Evolutionary conservation across 2,113 vertebrate species (phyloP).

Genomic region (Hiodon alosoides): DNA sequence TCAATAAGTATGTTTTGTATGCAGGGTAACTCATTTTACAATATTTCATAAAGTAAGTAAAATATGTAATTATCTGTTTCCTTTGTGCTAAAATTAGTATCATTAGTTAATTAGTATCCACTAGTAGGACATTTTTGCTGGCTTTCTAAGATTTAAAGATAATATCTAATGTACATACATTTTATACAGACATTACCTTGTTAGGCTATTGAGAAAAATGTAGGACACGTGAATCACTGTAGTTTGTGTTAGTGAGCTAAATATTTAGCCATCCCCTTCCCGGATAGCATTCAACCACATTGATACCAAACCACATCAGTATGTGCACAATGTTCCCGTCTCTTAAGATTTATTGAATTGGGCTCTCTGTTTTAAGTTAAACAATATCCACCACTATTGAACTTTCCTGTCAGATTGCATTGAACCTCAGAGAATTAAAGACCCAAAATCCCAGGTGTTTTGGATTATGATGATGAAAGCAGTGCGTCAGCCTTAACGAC

Average conservation of each 20-base stretch:
- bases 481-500: not conserved
- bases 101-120: too few species aligned
- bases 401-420: not conserved
- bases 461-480: not conserved
- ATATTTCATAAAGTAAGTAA: too few species aligned
- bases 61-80: too few species aligned
- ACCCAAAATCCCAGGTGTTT: conserved; percentile 14
- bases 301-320: not conserved
- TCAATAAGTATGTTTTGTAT: too few species aligned
- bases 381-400: not conserved
- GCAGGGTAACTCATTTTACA: too few species aligned
- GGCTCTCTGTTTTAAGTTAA: not conserved
- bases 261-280: not conserved
- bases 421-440: not conserved
- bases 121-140: too few species aligned
- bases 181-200: not conserved
- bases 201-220: conserved; percentile 13
- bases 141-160: too few species aligned
- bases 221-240: conserved; percentile 12
- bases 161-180: too few species aligned
- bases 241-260: not conserved
- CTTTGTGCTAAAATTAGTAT: too few species aligned
- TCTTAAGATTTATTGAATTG: not conserved
- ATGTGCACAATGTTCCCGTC: not conserved
- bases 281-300: not conserved